Percentiles rank a stretch among this genome's conserved stretches.
phyloP scores from a whole-genome alignment of 2,113 vertebrate species.

The Bolborhynchus lineola region DNA sequence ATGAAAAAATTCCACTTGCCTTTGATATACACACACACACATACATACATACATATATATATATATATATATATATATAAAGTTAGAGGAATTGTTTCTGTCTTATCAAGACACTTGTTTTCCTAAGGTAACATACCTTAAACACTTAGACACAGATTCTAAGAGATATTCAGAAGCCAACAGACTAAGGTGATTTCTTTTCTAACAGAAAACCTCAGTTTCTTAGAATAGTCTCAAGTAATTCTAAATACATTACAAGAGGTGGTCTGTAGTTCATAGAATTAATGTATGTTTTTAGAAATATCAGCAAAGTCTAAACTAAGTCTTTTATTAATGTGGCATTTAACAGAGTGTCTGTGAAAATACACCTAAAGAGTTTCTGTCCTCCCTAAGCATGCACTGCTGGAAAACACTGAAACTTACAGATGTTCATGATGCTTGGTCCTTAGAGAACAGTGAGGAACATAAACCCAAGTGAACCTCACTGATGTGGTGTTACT shows the following conservation, averaged over 20 bases:
- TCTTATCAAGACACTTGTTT: neutral
- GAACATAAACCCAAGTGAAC: neutral
- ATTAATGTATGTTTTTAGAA: neutral
- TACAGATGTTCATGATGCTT: neutral
- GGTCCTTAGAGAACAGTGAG: neutral
- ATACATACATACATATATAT: too few relatives aligned
- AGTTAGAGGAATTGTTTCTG: neutral
- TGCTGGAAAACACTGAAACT: neutral
- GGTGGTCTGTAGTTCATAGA: neutral
- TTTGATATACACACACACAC: neutral
- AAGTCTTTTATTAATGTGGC: neutral
- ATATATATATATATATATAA: too few relatives aligned
- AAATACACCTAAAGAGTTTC: neutral
- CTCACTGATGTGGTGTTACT: neutral
- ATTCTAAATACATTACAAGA: neutral
- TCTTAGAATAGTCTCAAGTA: neutral
- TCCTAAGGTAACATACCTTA: neutral
- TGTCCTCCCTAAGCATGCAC: neutral
- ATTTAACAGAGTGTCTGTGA: neutral
- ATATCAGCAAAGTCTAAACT: neutral
- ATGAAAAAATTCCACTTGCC: neutral
- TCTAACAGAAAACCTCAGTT: neutral
- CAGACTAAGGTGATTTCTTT: neutral
- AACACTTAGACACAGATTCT: neutral
- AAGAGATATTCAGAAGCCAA: neutral